A percentile compares a stretch with the other conserved stretches of the same genome.
phyloP scores from a whole-genome alignment of 2,888 invertebrate species.

The Caenorhabditis sp. region DNA sequence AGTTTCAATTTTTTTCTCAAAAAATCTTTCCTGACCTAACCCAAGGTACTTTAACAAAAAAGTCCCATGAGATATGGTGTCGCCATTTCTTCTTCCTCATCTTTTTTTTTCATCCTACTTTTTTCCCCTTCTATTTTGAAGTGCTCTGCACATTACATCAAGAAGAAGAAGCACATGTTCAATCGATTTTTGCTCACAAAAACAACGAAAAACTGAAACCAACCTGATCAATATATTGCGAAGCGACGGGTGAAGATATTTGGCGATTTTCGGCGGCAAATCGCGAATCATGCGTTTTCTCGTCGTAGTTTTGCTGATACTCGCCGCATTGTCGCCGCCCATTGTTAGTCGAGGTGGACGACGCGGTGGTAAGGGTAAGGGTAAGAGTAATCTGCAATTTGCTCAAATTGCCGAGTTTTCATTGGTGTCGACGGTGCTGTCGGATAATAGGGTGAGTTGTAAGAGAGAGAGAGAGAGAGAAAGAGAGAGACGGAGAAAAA shows the following conservation, averaged over 20 bases:
- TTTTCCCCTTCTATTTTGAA: no score
- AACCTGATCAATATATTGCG: slow-evolving; percentile 25
- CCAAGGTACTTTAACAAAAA: no score
- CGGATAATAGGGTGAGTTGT: slow-evolving; percentile 61
- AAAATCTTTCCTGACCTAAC: no score
- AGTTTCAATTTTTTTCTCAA: no score
- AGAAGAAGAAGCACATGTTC: no score
- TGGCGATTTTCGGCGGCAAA: slow-evolving; percentile 25
- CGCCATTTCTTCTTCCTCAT: no score
- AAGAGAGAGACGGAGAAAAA: background rate
- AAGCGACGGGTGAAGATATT: slow-evolving; percentile 41
- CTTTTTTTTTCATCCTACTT: no score
- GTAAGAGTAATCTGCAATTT: slow-evolving; percentile 69
- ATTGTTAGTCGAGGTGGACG: slow-evolving; percentile 60
- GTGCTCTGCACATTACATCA: no score
- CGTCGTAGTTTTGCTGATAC: background rate
- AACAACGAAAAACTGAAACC: slow-evolving; percentile 6
- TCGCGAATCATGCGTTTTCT: slow-evolving; percentile 35
- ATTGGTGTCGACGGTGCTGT: slow-evolving; percentile 59
- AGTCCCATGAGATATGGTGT: no score
- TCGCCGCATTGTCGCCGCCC: slow-evolving; percentile 11
- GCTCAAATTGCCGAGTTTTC: slow-evolving; percentile 70
- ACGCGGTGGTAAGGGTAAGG: slow-evolving; percentile 58
- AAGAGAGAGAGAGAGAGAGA: background rate
- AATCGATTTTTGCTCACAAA: background rate